Percentiles rank a stretch among this genome's conserved stretches.
Conservation (phyloP, 2,888 invertebrate species). For the Prostheceraeus crozeri region DNA sequence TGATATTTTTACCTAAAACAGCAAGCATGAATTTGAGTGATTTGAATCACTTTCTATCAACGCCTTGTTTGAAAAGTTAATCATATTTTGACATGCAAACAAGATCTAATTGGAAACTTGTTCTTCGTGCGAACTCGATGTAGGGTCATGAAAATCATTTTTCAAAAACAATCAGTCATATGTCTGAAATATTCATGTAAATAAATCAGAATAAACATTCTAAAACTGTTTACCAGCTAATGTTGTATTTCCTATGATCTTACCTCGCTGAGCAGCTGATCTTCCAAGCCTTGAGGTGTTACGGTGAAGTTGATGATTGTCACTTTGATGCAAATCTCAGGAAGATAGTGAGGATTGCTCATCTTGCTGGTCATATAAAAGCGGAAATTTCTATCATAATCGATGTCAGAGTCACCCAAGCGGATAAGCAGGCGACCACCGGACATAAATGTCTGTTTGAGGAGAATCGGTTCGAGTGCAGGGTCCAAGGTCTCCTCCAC, state of each 20-base stretch:
- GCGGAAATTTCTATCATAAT: conserved; percentile 56
- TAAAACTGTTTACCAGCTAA: too few relatives aligned
- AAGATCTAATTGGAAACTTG: too few relatives aligned
- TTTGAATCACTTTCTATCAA: too few relatives aligned
- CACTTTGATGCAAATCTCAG: conserved; percentile 64
- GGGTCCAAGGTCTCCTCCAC: conserved; percentile 56
- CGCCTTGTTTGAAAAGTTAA: too few relatives aligned
- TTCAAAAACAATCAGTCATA: too few relatives aligned
- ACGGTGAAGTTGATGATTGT: conserved; percentile 88
- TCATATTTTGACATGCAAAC: too few relatives aligned
- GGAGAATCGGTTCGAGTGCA: conserved; percentile 56
- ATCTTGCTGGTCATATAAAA: conserved; percentile 59
- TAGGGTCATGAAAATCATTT: too few relatives aligned
- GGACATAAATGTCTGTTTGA: conserved; percentile 65
- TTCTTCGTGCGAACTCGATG: too few relatives aligned
- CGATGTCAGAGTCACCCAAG: conserved; percentile 57
- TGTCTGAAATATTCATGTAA: too few relatives aligned
- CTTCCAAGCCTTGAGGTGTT: conserved; percentile 79
- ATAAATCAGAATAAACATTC: too few relatives aligned
- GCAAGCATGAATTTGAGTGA: too few relatives aligned
- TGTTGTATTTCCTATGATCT: conserved; percentile 81
- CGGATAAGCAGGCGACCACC: conserved; percentile 56
- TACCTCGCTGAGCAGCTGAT: conserved; percentile 80
- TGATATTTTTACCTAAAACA: too few relatives aligned
- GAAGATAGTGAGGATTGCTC: conserved; percentile 57